Conservation (phyloP, 2,113 vertebrate species). For the Pelobates fuscus region DNA sequence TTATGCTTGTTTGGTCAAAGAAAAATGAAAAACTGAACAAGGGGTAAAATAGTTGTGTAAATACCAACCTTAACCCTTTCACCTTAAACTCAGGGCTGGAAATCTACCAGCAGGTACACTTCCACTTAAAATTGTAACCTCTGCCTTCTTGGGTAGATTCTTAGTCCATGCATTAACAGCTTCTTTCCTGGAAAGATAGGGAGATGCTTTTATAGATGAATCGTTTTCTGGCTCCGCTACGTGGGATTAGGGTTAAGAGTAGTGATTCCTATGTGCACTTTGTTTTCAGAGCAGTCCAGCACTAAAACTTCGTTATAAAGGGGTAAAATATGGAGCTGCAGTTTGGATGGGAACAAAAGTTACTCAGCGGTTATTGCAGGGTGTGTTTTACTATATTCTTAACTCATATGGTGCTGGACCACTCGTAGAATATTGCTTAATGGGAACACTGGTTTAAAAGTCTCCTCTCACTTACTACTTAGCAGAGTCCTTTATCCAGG, state of each 20-base stretch:
- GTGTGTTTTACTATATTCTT: no score
- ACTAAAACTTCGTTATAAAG: no score
- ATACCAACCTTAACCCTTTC: slow-evolving; percentile 21
- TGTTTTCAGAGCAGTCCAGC: no score
- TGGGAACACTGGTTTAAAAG: background rate
- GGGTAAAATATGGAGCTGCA: no score
- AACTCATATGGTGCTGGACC: no score
- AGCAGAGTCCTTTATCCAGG: background rate
- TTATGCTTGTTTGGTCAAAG: slow-evolving; percentile 78
- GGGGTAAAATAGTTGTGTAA: slow-evolving; percentile 63
- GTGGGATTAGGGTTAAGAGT: no score
- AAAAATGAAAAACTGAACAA: slow-evolving; percentile 68
- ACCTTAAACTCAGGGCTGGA: slow-evolving; percentile 5
- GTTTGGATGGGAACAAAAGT: no score
- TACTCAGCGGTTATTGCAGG: no score
- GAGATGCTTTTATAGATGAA: background rate
- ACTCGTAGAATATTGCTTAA: no score
- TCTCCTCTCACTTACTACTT: background rate
- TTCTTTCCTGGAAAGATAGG: background rate
- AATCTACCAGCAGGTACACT: slow-evolving; percentile 33
- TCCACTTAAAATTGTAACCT: background rate
- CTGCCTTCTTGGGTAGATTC: background rate
- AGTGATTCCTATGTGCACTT: no score
- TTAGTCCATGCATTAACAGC: background rate
- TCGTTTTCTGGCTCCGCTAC: background rate